Evolutionary conservation across 2,113 vertebrate species (phyloP), one percentile per base, ranked within the genome.

Genomic region (Mohoua ochrocephala): DNA sequence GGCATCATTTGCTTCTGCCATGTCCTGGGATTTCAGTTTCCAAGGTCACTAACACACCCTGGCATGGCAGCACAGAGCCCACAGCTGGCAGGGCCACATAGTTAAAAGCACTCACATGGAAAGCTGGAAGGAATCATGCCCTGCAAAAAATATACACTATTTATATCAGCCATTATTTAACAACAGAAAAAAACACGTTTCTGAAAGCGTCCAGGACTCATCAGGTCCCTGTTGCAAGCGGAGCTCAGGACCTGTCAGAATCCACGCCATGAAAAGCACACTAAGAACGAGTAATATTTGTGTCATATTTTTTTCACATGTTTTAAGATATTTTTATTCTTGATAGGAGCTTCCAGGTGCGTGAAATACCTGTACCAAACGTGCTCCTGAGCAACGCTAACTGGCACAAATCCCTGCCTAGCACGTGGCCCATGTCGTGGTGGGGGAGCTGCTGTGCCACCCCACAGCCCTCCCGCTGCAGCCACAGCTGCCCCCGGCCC

Each of bases 371-470:
- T 16, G 47, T 13, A 17, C 26, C n/a, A 28, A 81, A 45, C n/a
- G 2, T 0, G 5, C 17, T 37, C 28, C 31, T 45, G 45, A 49
- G 68, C 79, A 9, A 2, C 7, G 26, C 12, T 45, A 16, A 15
- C 2, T 31, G 64, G 76, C 60, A 59, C 39, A 35, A 59, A 57
- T 9, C 53, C 78, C 87, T 4, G 2, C 35, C 9, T 1, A 7
- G 22, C 71, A 5, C 13, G 0, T 2, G 71, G 44, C 6, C n/a
- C 3, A 0, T 5, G 45, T 9, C 0, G 1, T 68, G 9, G 47
- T 4, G 26, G 8, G 37, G 68, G 59, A 80, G 59, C 28, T 63
- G 37, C 80, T 15, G 49, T 52, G 67, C 31, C 83, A 59, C 65
- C 50, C 56, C 2, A 0, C 42, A 49, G 68, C 84, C 60, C 83